phyloP scores from a whole-genome alignment of 2,888 invertebrate species.

The Rhagophthalmus giganteus region DNA sequence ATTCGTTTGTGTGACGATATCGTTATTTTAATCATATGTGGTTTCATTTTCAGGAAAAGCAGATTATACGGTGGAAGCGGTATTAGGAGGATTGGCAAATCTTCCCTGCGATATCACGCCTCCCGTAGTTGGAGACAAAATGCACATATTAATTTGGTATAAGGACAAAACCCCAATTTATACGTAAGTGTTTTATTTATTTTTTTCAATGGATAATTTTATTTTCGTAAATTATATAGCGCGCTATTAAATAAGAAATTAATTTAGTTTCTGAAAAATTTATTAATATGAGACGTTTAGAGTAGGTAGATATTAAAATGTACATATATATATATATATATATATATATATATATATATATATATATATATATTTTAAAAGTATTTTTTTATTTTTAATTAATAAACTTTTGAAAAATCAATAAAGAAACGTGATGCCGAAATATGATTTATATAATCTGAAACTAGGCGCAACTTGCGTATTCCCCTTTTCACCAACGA shows the following conservation, averaged over 20 bases:
- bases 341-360: no score
- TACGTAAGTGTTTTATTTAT: conserved; percentile 14
- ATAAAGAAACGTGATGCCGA: no score
- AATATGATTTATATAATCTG: conserved; percentile 1
- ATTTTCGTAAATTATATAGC: no score
- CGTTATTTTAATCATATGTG: conserved; percentile 10
- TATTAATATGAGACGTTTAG: no score
- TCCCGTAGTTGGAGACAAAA: conserved; percentile 20
- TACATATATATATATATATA: no score
- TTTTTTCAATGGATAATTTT: no score
- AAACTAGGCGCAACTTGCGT: not conserved
- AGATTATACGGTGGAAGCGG: conserved; percentile 17
- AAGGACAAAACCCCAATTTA: conserved; percentile 20
- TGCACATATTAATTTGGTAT: conserved; percentile 27
- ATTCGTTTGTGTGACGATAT: not conserved
- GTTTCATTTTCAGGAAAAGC: conserved; percentile 16
- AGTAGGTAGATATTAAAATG: no score
- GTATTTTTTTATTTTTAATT: no score
- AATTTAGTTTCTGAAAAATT: no score
- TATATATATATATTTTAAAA: no score
- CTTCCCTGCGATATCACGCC: conserved; percentile 26
- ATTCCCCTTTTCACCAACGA: conserved; percentile 12
- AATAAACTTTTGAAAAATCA: no score
- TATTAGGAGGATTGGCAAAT: conserved; percentile 22
- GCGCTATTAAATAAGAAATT: no score